These are phyloP conservation scores for Anniella stebbinsi DNA, from an alignment of 2,797 vertebrate genomes.

Conservation along the genomic window DNA sequence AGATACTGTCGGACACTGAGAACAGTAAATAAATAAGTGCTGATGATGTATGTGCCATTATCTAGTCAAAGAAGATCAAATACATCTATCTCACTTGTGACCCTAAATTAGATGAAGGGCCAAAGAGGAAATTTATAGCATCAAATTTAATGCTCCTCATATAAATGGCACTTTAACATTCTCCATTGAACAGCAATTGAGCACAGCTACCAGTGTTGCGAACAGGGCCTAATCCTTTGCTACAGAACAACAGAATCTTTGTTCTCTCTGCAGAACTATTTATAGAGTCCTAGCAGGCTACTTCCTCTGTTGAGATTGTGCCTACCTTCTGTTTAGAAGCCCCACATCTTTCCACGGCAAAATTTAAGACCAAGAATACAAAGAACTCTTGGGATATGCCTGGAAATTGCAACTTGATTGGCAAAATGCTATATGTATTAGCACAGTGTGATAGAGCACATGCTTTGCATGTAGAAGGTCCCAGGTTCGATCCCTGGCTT, in stretches of 20 bases:
- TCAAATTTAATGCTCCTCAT: slow-evolving; percentile 48
- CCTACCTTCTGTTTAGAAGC: slow-evolving; percentile 35
- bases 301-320: slow-evolving; percentile 72
- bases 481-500: no score
- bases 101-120: slow-evolving; percentile 15
- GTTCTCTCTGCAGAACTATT: slow-evolving; percentile 75
- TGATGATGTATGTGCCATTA: background rate
- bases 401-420: background rate
- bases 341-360: slow-evolving; percentile 27
- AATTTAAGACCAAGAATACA: slow-evolving; percentile 24
- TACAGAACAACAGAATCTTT: slow-evolving; percentile 76
- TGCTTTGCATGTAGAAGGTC: no score
- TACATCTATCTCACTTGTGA: slow-evolving; percentile 27
- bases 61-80: slow-evolving; percentile 26
- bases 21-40: background rate
- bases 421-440: background rate
- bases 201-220: slow-evolving; percentile 71
- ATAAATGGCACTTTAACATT: slow-evolving; percentile 58
- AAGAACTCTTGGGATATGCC: slow-evolving; percentile 23
- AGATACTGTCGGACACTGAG: background rate
- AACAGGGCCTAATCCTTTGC: slow-evolving; percentile 76
- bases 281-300: slow-evolving; percentile 69
- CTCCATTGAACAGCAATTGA: slow-evolving; percentile 71
- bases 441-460: no score
- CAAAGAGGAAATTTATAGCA: slow-evolving; percentile 22